Evolutionary conservation across 2,797 vertebrate genomes (phyloP).

Genomic region (Clarias fuscus): DNA sequence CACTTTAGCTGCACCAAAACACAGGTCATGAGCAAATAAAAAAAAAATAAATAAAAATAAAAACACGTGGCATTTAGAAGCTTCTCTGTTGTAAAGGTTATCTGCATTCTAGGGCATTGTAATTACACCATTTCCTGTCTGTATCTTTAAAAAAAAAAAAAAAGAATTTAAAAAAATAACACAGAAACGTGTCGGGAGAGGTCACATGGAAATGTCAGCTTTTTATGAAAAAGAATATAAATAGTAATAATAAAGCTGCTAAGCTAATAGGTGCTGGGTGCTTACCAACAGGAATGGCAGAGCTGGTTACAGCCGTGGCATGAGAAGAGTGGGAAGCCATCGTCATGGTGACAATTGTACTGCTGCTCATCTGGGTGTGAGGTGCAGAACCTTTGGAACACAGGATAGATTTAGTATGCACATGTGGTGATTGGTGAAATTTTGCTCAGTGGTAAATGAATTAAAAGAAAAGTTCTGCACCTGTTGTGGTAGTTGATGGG

Average conservation of each 20-base stretch:
- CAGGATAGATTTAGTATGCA: not conserved
- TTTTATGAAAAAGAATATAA: not conserved
- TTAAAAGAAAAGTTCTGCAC: constrained; percentile 62
- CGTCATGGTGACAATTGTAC: constrained; percentile 94
- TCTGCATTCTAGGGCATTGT: not conserved
- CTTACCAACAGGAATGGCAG: constrained; percentile 97
- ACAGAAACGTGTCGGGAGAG: not conserved
- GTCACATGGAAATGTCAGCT: not conserved
- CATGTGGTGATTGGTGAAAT: not conserved
- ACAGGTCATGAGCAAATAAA: constrained; percentile 1
- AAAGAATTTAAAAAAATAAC: no score
- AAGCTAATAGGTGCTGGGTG: constrained; percentile 29
- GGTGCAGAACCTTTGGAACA: constrained; percentile 81
- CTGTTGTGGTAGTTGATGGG: constrained; percentile 89
- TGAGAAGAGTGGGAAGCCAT: constrained; percentile 97
- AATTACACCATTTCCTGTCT: no score
- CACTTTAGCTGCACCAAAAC: constrained; percentile 85
- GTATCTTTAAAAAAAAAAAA: no score
- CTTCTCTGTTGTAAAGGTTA: not conserved
- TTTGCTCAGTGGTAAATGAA: not conserved
- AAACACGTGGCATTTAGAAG: not conserved
- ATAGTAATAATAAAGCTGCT: not conserved
- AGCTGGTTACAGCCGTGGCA: constrained; percentile 93
- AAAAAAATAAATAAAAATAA: no score
- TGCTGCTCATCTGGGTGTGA: constrained; percentile 91